phyloP scores from a whole-genome alignment of 2,113 vertebrate genomes.

The Poicephalus meyeri region DNA sequence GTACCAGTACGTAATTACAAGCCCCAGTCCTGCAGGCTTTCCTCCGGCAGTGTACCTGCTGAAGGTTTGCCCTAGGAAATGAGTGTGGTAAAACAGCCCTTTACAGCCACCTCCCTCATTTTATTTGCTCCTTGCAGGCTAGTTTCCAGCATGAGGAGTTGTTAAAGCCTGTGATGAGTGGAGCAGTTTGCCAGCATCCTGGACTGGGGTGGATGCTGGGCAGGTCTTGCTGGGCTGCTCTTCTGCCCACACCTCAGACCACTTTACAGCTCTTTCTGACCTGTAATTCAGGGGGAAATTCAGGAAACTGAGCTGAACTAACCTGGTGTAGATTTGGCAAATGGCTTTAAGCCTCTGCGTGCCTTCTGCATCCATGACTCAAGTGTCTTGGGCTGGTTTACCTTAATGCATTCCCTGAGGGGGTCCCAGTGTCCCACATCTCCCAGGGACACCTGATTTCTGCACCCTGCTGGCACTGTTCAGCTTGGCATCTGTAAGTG shows the following conservation, averaged over 20 bases:
- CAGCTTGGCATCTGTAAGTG: background rate
- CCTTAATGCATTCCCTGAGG: background rate
- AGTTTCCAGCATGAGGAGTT: background rate
- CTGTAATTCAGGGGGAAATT: background rate
- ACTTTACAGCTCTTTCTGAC: background rate
- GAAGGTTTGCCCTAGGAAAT: background rate
- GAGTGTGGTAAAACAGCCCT: background rate
- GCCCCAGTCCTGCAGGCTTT: background rate
- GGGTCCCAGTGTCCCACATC: rapidly evolving
- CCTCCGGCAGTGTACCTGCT: background rate
- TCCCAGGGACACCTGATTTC: background rate
- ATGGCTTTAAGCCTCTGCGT: background rate
- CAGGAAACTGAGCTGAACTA: background rate
- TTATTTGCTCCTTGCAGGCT: background rate
- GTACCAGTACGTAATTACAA: background rate
- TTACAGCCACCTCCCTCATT: background rate
- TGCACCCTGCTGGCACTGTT: background rate
- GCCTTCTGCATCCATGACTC: background rate
- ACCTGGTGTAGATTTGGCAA: background rate
- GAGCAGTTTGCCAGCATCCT: background rate
- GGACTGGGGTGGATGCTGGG: background rate
- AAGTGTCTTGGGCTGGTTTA: background rate
- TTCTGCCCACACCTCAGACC: rapidly evolving
- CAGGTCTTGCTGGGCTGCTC: background rate
- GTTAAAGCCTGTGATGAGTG: background rate